Evolutionary conservation across 2,113 vertebrate species (phyloP).

Genomic region (Choloepus hoffmanni): DNA sequence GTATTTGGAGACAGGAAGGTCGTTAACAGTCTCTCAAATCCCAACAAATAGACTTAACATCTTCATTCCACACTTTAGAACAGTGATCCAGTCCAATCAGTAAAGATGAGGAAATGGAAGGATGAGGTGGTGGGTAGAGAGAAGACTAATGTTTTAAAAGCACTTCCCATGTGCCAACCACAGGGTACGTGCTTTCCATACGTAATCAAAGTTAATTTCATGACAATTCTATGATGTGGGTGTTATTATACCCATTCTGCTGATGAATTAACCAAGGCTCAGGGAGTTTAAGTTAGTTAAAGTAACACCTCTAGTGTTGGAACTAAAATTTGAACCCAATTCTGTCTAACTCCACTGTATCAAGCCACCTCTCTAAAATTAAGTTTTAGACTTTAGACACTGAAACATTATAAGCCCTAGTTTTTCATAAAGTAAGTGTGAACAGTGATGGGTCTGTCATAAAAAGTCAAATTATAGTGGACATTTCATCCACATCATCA

Average conservation of each 20-base stretch:
- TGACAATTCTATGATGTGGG: neutral
- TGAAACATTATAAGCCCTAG: neutral
- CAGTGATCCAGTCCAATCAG: neutral
- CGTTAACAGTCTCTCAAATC: neutral
- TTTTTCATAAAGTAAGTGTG: constrained; percentile 1
- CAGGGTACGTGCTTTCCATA: neutral
- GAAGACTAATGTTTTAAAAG: neutral
- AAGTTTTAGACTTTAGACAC: neutral
- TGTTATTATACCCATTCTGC: neutral
- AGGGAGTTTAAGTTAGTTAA: neutral
- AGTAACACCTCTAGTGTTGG: neutral
- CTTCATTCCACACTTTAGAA: neutral
- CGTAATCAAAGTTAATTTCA: neutral
- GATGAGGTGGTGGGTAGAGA: neutral
- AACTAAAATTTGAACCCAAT: neutral
- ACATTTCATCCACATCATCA: constrained; percentile 23
- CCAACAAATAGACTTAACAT: neutral
- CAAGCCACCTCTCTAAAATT: neutral
- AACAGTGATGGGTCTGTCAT: neutral
- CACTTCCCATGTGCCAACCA: neutral
- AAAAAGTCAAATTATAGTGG: neutral
- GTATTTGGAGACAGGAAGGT: neutral
- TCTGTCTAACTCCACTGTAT: neutral
- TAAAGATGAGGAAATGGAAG: neutral
- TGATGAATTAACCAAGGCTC: neutral